These are phyloP conservation scores for Harmothoe impar DNA, from an alignment of 2,888 invertebrate genomes.

Conservation along the genomic window DNA sequence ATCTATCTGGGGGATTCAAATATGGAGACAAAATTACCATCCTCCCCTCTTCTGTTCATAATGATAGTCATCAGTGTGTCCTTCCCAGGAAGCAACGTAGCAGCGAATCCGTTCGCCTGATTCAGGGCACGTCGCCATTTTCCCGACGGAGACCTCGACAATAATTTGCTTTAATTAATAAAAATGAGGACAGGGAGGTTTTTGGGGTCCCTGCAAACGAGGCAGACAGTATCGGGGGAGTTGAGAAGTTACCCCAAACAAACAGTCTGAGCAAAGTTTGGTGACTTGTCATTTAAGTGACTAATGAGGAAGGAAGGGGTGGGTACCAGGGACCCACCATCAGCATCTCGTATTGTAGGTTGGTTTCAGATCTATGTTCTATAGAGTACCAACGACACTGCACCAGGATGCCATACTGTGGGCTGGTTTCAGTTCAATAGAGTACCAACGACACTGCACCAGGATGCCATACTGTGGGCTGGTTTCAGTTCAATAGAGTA, in stretches of 20 bases:
- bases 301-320: neutral
- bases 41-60: neutral
- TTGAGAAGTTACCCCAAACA: neutral
- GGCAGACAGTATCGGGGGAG: neutral
- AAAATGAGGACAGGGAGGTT: constrained; percentile 38
- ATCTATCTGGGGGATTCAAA: no score
- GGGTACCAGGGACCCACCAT: no score
- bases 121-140: neutral
- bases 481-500: no score
- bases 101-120: neutral
- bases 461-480: no score
- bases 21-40: no score
- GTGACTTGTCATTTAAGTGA: constrained; percentile 1
- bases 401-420: no score
- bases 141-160: neutral
- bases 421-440: no score
- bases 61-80: neutral
- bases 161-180: constrained; percentile 54
- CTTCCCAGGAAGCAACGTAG: no score
- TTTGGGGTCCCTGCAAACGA: constrained; percentile 8
- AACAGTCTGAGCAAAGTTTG: constrained; percentile 23
- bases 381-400: no score
- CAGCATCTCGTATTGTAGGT: no score
- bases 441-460: no score
- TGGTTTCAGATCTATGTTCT: no score